Base-by-base conservation (phyloP, 2,113 vertebrate species). In the Ariopsis seemanni region DNA sequence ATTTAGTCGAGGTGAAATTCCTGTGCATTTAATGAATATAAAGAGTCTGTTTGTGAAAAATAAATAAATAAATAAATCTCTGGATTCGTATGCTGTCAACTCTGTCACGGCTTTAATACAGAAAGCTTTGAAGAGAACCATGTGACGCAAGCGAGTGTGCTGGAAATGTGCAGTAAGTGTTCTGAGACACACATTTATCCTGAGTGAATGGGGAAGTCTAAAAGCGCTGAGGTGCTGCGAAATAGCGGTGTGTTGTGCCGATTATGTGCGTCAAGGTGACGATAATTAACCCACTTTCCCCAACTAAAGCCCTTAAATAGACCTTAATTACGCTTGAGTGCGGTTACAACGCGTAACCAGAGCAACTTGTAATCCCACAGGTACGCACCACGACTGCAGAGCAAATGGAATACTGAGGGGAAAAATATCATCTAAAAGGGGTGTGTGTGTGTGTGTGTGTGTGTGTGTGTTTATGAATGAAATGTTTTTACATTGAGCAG, bases 291-390 rank as follows among this genome's bases (percentile, higher is more conserved):
- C 53, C 82, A 17, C n/a, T 52, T 81, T 74, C 77, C 55, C 17
- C 62, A 65, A 20, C 34, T 9, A 42, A 87, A 84, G 80, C 81
- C 60, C 71, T 89, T 85, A 79, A 85, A 86, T 30, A 87, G 80
- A 84, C 83, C 42, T 83, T 89, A 89, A 89, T 90, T 87, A 90
- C 82, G 42, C 78, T 69, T 63, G 79, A 79, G 60, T 65, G 53
- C 25, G 8, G 83, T 87, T 85, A 89, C 87, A 20, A 85, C 50
- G 67, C 65, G 89, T 79, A 82, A 90, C 85, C 58, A 18, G 79
- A 72, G 75, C 74, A 52, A 85, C 58, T 42, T 55, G 25, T 27
- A 69, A 34, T 63, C 30, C 34, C 50, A 9, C 62, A 71, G 83
- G 86, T 34, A 84, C 58, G 58, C 62, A 69, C 71, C 69, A 69